These are phyloP conservation scores for Scomber scombrus DNA, from an alignment of 2,113 vertebrate species.

Conservation along the genomic window DNA sequence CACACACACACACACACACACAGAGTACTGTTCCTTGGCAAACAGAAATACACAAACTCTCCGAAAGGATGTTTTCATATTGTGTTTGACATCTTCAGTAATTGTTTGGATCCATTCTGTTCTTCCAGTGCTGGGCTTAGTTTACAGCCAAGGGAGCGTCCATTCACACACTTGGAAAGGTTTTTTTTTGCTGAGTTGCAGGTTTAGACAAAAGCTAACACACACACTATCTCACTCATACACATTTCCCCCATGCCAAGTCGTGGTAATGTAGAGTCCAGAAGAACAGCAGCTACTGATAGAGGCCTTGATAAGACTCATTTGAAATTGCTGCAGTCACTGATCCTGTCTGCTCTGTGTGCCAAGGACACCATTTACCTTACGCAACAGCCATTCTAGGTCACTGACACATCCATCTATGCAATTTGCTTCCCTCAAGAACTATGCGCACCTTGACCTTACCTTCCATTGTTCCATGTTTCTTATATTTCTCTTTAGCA, in stretches of 20 bases:
- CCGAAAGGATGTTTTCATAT: conserved; percentile 19
- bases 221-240: conserved; percentile 11
- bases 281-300: conserved; percentile 46
- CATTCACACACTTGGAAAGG: not conserved
- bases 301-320: conserved; percentile 67
- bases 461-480: conserved; percentile 18
- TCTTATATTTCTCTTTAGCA: conserved; percentile 18
- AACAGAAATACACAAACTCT: no score
- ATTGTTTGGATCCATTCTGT: conserved; percentile 28
- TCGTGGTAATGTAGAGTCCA: conserved; percentile 26
- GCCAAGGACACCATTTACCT: conserved; percentile 70
- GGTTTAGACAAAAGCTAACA: conserved; percentile 29
- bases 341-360: conserved; percentile 53
- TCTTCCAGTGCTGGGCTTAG: conserved; percentile 33
- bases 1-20: no score
- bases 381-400: conserved; percentile 63
- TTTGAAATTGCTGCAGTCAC: conserved; percentile 55
- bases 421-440: conserved; percentile 48
- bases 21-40: no score
- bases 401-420: conserved; percentile 61
- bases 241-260: conserved; percentile 28
- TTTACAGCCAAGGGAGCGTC: conserved; percentile 39
- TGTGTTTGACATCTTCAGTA: conserved; percentile 28
- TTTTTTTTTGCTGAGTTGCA: conserved; percentile 46
- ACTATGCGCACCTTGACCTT: conserved; percentile 49